Evolutionary conservation across 2,888 invertebrate genomes (phyloP).

Genomic region (Synanthedon vespiformis): DNA sequence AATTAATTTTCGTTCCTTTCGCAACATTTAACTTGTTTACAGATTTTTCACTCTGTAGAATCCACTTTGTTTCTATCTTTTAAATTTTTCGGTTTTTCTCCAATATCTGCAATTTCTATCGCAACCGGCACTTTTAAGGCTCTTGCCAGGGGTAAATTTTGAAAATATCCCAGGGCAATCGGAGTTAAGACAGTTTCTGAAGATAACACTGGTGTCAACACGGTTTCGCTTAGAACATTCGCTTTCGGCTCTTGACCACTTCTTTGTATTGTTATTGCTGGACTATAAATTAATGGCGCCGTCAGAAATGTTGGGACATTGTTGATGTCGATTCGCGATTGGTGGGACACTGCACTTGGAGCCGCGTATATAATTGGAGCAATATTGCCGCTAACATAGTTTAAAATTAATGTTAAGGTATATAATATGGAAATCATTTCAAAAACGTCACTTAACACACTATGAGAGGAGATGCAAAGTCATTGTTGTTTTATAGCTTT

Average conservation of each 20-base stretch:
- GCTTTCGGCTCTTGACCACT: conserved; percentile 19
- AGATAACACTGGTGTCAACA: conserved; percentile 24
- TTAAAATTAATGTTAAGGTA: conserved; percentile 11
- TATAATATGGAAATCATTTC: conserved; percentile 38
- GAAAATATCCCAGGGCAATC: conserved; percentile 41
- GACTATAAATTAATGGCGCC: conserved; percentile 39
- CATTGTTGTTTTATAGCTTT: conserved; percentile 43
- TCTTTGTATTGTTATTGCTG: conserved; percentile 12
- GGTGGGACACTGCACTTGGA: conserved; percentile 68
- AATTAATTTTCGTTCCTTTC: too few species aligned
- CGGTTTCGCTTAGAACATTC: conserved; percentile 18
- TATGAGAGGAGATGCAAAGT: conserved; percentile 25
- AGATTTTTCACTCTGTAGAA: not conserved
- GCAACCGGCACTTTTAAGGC: conserved; percentile 43
- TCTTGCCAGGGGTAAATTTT: conserved; percentile 46
- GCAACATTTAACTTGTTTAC: not conserved
- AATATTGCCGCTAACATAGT: conserved; percentile 27
- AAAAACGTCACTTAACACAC: conserved; percentile 11
- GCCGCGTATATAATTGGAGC: conserved; percentile 48
- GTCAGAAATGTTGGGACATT: conserved; percentile 30
- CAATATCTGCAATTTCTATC: conserved; percentile 21
- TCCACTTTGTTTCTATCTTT: not conserved
- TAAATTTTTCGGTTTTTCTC: not conserved
- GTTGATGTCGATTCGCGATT: conserved; percentile 65
- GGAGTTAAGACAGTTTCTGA: conserved; percentile 35